Evolutionary conservation across 2,113 vertebrate genomes (phyloP).

Genomic region (Toxotes chatareus): DNA sequence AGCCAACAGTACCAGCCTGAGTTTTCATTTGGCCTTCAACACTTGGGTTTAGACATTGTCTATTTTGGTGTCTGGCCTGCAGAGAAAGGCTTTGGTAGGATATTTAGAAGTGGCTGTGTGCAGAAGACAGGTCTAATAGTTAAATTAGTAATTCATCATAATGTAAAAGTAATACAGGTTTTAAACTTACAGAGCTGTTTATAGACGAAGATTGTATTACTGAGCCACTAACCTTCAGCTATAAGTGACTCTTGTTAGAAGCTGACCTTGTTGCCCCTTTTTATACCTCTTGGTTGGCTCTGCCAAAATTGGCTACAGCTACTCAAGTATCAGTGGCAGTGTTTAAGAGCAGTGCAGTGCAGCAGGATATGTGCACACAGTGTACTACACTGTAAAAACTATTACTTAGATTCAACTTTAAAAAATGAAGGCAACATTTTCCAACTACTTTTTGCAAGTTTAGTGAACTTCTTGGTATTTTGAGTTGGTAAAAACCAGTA

Average conservation of each 20-base stretch:
- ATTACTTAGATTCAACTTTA: too few species aligned
- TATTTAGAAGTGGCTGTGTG: not conserved
- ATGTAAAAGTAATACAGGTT: not conserved
- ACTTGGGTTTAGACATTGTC: not conserved
- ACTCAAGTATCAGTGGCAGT: conserved; percentile 15
- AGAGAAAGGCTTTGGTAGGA: conserved; percentile 17
- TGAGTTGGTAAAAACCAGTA: too few species aligned
- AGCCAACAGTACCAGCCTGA: not conserved
- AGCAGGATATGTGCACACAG: not conserved
- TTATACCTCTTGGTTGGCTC: conserved; percentile 10
- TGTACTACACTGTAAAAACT: not conserved
- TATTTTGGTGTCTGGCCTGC: conserved; percentile 37
- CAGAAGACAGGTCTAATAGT: not conserved
- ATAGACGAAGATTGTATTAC: conserved; percentile 10
- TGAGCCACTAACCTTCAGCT: conserved; percentile 22
- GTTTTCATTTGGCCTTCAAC: conserved; percentile 31
- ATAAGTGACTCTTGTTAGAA: conserved; percentile 26
- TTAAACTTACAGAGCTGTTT: conserved; percentile 15
- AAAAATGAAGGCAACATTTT: too few species aligned
- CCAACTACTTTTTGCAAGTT: too few species aligned
- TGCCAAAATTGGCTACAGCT: conserved; percentile 6
- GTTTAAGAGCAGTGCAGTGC: not conserved
- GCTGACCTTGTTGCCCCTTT: conserved; percentile 34
- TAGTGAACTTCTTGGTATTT: too few species aligned
- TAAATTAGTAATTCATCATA: not conserved